Percentiles rank a stretch among this genome's conserved stretches.
Evolutionary conservation across 2,113 vertebrate species (phyloP).

Genomic region (Silurus glanis): DNA sequence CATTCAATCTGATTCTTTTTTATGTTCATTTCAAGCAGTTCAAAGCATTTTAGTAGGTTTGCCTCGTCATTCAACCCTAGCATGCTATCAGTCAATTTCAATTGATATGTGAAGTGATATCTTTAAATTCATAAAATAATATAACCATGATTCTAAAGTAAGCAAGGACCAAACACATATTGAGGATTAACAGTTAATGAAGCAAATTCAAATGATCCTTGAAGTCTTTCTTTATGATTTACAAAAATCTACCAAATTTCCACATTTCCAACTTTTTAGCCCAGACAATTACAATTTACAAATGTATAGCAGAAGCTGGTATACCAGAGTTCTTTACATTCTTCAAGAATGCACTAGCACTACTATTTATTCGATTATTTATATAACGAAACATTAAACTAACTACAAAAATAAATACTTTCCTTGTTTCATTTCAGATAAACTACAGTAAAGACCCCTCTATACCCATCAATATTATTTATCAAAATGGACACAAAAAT

Average conservation of each 20-base stretch:
- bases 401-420: background rate
- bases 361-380: background rate
- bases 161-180: background rate
- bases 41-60: background rate
- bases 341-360: background rate
- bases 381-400: background rate
- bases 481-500: background rate
- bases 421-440: background rate
- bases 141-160: background rate
- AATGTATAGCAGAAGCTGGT: background rate
- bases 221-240: background rate
- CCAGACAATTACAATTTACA: background rate
- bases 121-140: background rate
- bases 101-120: background rate
- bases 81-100: background rate
- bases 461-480: background rate
- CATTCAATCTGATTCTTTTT: background rate
- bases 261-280: too few relatives aligned
- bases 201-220: background rate
- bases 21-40: background rate
- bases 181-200: background rate
- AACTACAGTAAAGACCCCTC: background rate
- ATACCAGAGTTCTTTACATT: background rate
- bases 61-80: background rate
- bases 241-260: too few relatives aligned